Evolutionary conservation across 2,888 invertebrate species (phyloP).

Genomic region (Trissolcus brochymenae): DNA sequence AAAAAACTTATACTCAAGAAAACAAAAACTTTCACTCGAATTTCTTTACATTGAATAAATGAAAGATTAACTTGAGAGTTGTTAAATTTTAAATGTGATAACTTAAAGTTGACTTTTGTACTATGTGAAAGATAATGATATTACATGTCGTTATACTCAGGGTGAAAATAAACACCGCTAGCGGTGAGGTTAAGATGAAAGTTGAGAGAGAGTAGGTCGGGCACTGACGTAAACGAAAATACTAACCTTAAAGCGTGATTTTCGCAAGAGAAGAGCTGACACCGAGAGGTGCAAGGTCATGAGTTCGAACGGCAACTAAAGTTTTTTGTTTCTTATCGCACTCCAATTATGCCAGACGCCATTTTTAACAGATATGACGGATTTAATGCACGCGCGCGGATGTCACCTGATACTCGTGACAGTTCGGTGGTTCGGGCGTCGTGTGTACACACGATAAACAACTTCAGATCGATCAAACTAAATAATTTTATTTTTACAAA

Average conservation of each 20-base stretch:
- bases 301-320: conserved; percentile 16
- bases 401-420: conserved; percentile 28
- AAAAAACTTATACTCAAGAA: neutral
- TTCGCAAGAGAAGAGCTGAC: conserved; percentile 13
- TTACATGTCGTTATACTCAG: neutral
- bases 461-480: conserved; percentile 7
- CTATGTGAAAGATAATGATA: conserved; percentile 1
- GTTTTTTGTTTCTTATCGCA: conserved; percentile 43
- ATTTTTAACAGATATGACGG: conserved; percentile 34
- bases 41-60: neutral
- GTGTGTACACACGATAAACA: neutral
- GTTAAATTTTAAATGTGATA: neutral
- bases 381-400: conserved; percentile 8
- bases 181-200: conserved; percentile 16
- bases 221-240: conserved; percentile 3
- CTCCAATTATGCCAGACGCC: conserved; percentile 40
- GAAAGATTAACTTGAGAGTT: neutral
- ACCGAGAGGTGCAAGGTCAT: conserved; percentile 36
- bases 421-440: neutral
- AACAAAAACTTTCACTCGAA: neutral
- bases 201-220: neutral
- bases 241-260: conserved; percentile 25
- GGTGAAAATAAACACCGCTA: conserved; percentile 6
- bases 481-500: neutral
- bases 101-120: conserved; percentile 25